Base-by-base conservation (phyloP, 1,140 invertebrate genomes). In the Zaprionus lachaisei region DNA sequence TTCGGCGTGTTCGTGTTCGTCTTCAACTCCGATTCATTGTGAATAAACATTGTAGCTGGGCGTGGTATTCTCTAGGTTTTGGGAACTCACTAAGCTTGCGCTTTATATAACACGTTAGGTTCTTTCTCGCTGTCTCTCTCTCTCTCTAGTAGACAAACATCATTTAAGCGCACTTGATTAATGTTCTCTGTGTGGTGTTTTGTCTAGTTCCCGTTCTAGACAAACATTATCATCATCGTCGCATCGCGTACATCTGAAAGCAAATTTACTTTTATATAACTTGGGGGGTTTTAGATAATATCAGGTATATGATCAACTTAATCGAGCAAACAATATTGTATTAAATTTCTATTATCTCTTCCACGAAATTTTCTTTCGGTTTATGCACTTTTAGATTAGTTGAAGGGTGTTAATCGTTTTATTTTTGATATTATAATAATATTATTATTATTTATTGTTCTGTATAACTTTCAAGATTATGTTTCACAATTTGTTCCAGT, bases 11-110 rank as follows among this genome's bases (percentile, higher is more conserved):
- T 74, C 15, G 57, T 47, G 58, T 37, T 84, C 47, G 78, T 71
- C 49, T 67, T 86, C 60, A 83, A 74, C 74, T 91, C 90, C 65
- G 63, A 69, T 56, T 85, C 80, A 85, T 85, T 81, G 47, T 78
- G 70, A 22, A 77, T 60, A 85, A 83, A 68, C 89, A 91, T 91
- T 65, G 68, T 83, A 60, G 71, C 81, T 65, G 26, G 17, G n/a
- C 41, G 41, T 17, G 41, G 41, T n/a, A 12, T 51, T 44, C 20
- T 49, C 34, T 17, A 20, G 55, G 28, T 51, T 61, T 47, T 49
- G 61, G 51, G 68, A 56, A 38, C 38, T 38, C 14, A 24, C 38
- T 58, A 22, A 24, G 20, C 20, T 68, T 34, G 11, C n/a, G 22
- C 49, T 61, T 49, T 58, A 2, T 63, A n/a, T 49, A 31, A 38